Percentiles rank a stretch among this genome's conserved stretches.
Conservation (phyloP, 2,888 invertebrate genomes). For the Tipula unca region DNA sequence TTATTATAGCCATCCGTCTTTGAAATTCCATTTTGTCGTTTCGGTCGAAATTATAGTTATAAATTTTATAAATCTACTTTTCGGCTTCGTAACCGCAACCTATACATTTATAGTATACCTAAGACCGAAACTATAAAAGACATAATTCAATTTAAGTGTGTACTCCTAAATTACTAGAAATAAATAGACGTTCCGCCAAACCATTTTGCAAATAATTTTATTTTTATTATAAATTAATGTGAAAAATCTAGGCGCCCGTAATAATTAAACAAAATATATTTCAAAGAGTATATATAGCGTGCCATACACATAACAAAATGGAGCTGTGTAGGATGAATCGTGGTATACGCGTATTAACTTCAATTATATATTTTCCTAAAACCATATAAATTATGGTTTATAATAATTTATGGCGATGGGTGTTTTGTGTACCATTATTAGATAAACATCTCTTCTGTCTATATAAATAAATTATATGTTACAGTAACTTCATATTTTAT, state of each 20-base stretch:
- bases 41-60: background rate
- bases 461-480: background rate
- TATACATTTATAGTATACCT: background rate
- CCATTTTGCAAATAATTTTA: background rate
- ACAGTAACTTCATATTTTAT: background rate
- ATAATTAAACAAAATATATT: background rate
- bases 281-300: background rate
- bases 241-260: background rate
- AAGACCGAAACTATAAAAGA: background rate
- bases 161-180: background rate
- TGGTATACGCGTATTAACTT: background rate
- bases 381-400: background rate
- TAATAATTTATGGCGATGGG: background rate
- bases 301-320: background rate
- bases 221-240: background rate
- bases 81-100: background rate
- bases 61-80: background rate
- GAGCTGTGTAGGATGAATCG: background rate
- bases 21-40: background rate
- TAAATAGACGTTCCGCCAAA: background rate
- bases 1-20: background rate
- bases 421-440: background rate
- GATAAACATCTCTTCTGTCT: background rate
- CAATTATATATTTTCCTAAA: constrained; percentile 1
- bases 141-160: background rate